Evolutionary conservation across 2,888 invertebrate genomes (phyloP).

Genomic region (Tipula lateralis): DNA sequence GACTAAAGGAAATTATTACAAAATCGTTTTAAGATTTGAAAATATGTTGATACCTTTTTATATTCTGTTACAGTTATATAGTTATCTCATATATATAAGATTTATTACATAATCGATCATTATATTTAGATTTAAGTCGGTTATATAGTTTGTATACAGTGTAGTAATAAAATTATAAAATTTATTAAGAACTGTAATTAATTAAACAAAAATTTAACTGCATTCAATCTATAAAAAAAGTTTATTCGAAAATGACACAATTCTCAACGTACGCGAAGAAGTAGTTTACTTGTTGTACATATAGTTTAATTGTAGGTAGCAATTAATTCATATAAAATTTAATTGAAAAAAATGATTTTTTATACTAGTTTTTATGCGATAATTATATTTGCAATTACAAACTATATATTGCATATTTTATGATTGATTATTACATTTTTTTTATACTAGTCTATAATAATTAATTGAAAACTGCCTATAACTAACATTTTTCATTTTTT

Average conservation of each 20-base stretch:
- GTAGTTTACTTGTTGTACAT: neutral
- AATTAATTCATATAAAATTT: neutral
- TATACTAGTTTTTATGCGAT: neutral
- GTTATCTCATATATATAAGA: neutral
- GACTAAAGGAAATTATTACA: neutral
- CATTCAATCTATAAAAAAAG: neutral
- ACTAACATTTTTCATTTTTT: neutral
- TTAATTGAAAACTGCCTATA: neutral
- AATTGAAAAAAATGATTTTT: neutral
- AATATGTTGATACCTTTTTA: neutral
- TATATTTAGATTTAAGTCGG: neutral
- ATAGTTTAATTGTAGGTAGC: neutral
- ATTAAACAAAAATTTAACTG: neutral
- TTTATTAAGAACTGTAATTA: neutral
- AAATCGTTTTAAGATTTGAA: neutral
- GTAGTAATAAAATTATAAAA: neutral
- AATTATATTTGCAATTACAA: neutral
- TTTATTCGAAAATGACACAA: neutral
- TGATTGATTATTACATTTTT: neutral
- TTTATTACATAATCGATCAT: neutral
- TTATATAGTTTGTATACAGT: neutral
- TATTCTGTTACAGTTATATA: neutral
- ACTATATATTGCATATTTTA: neutral
- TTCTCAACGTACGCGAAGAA: neutral
- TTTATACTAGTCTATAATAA: neutral